Percentiles rank a stretch among this genome's conserved stretches.
Conservation (phyloP, 1,140 invertebrate species). For the Musca domestica region DNA sequence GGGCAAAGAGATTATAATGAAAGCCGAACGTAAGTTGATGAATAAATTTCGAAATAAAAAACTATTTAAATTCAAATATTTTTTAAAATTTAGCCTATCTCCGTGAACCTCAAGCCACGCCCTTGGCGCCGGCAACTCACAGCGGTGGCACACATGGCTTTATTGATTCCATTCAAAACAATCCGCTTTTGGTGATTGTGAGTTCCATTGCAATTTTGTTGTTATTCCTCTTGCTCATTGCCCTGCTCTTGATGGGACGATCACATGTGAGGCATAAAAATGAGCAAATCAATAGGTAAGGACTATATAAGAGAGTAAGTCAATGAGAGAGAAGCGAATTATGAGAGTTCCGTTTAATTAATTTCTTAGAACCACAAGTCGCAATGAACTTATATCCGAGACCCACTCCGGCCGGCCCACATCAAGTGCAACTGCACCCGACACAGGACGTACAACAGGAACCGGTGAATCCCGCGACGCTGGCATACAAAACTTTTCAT, state of each 20-base stretch:
- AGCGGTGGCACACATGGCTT: constrained; percentile 65
- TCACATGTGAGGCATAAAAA: constrained; percentile 59
- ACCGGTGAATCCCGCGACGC: constrained; percentile 35
- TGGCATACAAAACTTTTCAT: constrained; percentile 45
- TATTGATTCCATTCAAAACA: constrained; percentile 58
- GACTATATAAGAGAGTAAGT: constrained; percentile 1
- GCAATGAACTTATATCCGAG: constrained; percentile 47
- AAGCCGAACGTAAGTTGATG: constrained; percentile 72
- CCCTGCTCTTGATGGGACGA: constrained; percentile 61
- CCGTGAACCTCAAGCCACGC: constrained; percentile 60
- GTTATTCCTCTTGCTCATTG: constrained; percentile 63
- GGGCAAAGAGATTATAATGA: constrained; percentile 74
- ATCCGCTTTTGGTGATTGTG: constrained; percentile 48
- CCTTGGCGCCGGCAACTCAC: constrained; percentile 61
- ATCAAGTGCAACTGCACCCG: constrained; percentile 35
- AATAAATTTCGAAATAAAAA: neutral
- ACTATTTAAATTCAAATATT: neutral
- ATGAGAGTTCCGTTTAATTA: too few relatives aligned
- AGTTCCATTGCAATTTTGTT: constrained; percentile 60
- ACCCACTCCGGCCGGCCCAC: constrained; percentile 41
- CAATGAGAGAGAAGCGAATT: neutral
- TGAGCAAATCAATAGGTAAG: constrained; percentile 26
- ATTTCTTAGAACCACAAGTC: constrained; percentile 37
- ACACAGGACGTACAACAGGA: constrained; percentile 32
- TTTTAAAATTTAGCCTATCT: constrained; percentile 64